Conservation (phyloP, 1,140 invertebrate genomes). For the Papilio aristodemus region DNA sequence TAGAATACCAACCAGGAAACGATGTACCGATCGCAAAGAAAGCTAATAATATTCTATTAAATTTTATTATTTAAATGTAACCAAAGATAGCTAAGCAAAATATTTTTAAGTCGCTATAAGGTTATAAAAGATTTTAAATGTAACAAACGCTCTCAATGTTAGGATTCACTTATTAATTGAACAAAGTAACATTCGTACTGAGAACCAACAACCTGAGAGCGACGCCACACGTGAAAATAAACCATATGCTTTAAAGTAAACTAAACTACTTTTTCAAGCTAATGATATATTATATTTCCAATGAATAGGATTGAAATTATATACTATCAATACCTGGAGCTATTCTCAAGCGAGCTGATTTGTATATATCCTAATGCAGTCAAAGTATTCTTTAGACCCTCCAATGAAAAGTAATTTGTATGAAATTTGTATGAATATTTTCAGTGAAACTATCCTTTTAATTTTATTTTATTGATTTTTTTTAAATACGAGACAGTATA, state of each 20-base stretch:
- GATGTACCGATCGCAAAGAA: not conserved
- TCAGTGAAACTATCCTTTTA: too few relatives aligned
- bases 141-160: not conserved
- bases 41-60: not conserved
- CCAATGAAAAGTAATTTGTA: too few relatives aligned
- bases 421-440: too few relatives aligned
- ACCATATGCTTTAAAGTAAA: not conserved
- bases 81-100: not conserved
- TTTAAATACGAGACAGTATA: too few relatives aligned
- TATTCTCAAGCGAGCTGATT: too few relatives aligned
- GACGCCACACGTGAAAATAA: not conserved
- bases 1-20: too few relatives aligned
- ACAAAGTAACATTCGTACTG: not conserved
- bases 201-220: not conserved
- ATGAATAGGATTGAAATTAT: too few relatives aligned
- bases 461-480: too few relatives aligned
- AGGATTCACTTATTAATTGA: not conserved
- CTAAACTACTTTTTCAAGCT: not conserved
- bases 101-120: not conserved
- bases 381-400: too few relatives aligned
- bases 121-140: not conserved
- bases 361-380: too few relatives aligned
- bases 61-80: not conserved
- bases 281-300: not conserved
- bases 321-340: too few relatives aligned